A percentile compares a stretch with the other conserved stretches of the same genome.
Conservation (phyloP, 2,113 vertebrate species). For the Mus pahari region DNA sequence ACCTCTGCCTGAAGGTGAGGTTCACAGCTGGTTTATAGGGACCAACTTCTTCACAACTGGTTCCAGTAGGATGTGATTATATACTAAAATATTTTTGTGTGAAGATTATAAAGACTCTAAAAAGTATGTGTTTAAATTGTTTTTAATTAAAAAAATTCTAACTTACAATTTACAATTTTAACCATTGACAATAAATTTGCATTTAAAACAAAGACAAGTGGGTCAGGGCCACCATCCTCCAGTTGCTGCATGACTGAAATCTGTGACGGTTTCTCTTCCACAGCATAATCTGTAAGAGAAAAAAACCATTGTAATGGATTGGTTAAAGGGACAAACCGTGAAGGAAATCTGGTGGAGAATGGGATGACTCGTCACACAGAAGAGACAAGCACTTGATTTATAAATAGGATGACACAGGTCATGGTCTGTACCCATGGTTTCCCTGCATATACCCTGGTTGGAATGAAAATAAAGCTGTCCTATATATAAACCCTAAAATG, state of each 20-base stretch:
- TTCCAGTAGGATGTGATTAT: constrained; percentile 34
- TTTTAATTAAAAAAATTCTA: constrained; percentile 72
- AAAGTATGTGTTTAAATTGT: constrained; percentile 8
- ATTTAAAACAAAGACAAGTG: constrained; percentile 98
- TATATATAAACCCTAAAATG: neutral
- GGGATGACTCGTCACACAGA: constrained; percentile 11
- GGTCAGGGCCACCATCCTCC: constrained; percentile 96
- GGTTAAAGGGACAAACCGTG: constrained; percentile 25
- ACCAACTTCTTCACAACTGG: neutral
- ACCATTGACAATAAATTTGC: constrained; percentile 99
- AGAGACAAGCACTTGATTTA: constrained; percentile 1
- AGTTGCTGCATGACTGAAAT: constrained; percentile 97
- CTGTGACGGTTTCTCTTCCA: constrained; percentile 97
- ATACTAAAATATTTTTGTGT: constrained; percentile 42
- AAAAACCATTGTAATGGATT: constrained; percentile 31
- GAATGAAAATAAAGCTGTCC: neutral
- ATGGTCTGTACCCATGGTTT: neutral
- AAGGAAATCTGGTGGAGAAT: constrained; percentile 35
- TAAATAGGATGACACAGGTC: neutral
- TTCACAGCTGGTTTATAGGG: constrained; percentile 60
- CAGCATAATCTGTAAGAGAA: constrained; percentile 93
- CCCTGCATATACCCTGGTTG: neutral
- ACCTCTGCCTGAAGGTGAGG: constrained; percentile 12
- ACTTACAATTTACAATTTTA: constrained; percentile 99
- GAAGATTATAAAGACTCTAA: constrained; percentile 57